phyloP scores from a whole-genome alignment of 2,113 vertebrate genomes.

The human (Homo sapiens) region GRCh38 chr5:10381501-10382000 shows the following conservation, averaged over 20 bases:
- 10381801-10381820: slow-evolving; percentile 99
- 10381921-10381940: slow-evolving; percentile 99
- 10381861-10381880: slow-evolving; percentile 98
- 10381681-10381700: background rate
- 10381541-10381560: background rate
- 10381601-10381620: background rate
- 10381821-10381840: slow-evolving; percentile 98
- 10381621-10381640: background rate
- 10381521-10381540: background rate
- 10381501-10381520: background rate
- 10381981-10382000: background rate
- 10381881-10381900: slow-evolving; percentile 99
- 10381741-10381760: background rate
- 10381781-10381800: slow-evolving; percentile 81
- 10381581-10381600: background rate
- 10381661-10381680: background rate
- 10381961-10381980: background rate
- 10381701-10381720: background rate
- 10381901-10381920: slow-evolving; percentile 99
- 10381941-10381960: slow-evolving; percentile 90
- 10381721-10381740: background rate
- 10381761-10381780: slow-evolving; percentile 16
- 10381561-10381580: background rate
- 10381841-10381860: slow-evolving; percentile 98
- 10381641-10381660: background rate